Percentiles rank a stretch among this genome's conserved stretches.
phyloP scores from a whole-genome alignment of 2,797 vertebrate species.

The Galago senegalensis region DNA sequence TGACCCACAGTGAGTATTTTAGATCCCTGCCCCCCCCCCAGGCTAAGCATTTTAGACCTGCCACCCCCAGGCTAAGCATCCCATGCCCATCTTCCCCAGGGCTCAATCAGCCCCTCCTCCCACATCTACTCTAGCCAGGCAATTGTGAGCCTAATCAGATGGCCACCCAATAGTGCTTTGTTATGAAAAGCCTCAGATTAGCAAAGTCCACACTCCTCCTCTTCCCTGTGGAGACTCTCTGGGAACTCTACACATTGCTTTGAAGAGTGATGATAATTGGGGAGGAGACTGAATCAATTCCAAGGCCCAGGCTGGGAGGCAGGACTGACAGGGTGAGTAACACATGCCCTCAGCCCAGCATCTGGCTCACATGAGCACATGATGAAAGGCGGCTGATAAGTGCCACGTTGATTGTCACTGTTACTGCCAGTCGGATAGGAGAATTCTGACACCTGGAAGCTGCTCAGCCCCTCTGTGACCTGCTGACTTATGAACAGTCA shows the following conservation, averaged over 20 bases:
- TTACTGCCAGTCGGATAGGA: background rate
- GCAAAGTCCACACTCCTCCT: background rate
- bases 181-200: background rate
- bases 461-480: background rate
- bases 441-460: background rate
- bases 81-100: background rate
- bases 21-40: background rate
- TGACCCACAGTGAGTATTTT: rapidly evolving
- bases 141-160: background rate
- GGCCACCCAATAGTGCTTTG: background rate
- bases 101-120: background rate
- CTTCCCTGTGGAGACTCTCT: background rate
- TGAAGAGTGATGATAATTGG: background rate
- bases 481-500: background rate
- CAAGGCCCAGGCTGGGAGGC: background rate
- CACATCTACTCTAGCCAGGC: background rate
- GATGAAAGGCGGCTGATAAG: background rate
- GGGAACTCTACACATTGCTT: background rate
- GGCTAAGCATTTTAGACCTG: background rate
- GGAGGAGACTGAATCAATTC: background rate
- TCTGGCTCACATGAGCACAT: background rate
- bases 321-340: background rate
- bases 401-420: rapidly evolving
- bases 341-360: background rate
- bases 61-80: background rate